These are phyloP conservation scores for Drosophila sulfurigaster DNA, from an alignment of 1,140 invertebrate species.

Conservation along the genomic window DNA sequence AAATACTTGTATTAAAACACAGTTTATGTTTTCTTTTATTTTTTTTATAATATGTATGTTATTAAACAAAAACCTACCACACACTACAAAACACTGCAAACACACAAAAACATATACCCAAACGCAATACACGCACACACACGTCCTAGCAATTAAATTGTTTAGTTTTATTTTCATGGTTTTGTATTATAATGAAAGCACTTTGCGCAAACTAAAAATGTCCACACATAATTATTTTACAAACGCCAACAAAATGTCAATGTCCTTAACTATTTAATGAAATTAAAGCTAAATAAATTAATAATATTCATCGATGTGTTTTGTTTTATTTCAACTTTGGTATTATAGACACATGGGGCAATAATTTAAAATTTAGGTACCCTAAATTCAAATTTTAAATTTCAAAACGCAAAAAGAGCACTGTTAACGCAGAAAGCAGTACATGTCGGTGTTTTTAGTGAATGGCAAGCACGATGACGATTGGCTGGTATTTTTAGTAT, in stretches of 20 bases:
- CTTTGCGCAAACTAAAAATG: constrained; percentile 55
- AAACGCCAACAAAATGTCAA: constrained; percentile 78
- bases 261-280: constrained; percentile 82
- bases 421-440: background rate
- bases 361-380: background rate
- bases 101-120: constrained; percentile 43
- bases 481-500: background rate
- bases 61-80: constrained; percentile 55
- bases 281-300: constrained; percentile 81
- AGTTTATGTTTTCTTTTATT: constrained; percentile 60
- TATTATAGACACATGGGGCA: background rate
- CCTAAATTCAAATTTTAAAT: background rate
- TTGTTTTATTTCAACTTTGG: constrained; percentile 6
- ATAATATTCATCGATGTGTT: constrained; percentile 54
- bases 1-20: constrained; percentile 66
- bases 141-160: constrained; percentile 81
- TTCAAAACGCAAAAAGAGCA: background rate
- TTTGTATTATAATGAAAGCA: constrained; percentile 55
- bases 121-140: constrained; percentile 47
- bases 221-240: constrained; percentile 59
- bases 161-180: constrained; percentile 70
- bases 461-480: constrained; percentile 17
- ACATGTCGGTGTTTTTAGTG: background rate
- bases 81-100: constrained; percentile 20
- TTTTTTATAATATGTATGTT: constrained; percentile 46